These are phyloP conservation scores for Microcebus griseorufus DNA, from an alignment of 2,113 vertebrate species.

Conservation along the genomic window DNA sequence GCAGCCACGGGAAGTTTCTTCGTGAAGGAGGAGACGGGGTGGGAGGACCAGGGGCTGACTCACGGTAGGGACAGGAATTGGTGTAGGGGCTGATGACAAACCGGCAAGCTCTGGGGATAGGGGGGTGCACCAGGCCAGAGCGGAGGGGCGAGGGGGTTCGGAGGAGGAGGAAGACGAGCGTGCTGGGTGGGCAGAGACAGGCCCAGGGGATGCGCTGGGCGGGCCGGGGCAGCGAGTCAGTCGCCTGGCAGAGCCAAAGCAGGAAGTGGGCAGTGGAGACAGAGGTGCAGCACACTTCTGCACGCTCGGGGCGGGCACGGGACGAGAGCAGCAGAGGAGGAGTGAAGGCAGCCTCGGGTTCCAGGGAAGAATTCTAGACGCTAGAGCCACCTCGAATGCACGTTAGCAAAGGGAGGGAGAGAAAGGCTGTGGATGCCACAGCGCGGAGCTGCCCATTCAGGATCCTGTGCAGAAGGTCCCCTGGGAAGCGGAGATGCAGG, in stretches of 20 bases:
- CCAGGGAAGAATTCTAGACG: not conserved
- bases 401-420: not conserved
- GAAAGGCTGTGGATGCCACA: not conserved
- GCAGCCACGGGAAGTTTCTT: not conserved
- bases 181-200: rapidly evolving
- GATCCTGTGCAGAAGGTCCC: not conserved
- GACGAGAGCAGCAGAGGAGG: not conserved
- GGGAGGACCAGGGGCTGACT: not conserved
- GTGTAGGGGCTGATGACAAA: not conserved
- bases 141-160: not conserved
- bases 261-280: not conserved
- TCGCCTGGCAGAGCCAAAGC: not conserved
- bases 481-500: not conserved
- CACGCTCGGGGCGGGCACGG: not conserved
- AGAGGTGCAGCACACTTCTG: not conserved
- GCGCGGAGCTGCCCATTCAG: not conserved
- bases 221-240: rapidly evolving
- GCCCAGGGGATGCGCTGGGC: not conserved
- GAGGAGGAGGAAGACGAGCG: not conserved
- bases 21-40: not conserved
- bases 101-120: not conserved
- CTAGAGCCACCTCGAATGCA: not conserved
- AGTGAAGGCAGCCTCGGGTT: not conserved
- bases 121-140: not conserved
- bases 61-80: not conserved